Base-by-base conservation (phyloP, 2,797 vertebrate species). In the Sebastiscus albofasciatus region DNA sequence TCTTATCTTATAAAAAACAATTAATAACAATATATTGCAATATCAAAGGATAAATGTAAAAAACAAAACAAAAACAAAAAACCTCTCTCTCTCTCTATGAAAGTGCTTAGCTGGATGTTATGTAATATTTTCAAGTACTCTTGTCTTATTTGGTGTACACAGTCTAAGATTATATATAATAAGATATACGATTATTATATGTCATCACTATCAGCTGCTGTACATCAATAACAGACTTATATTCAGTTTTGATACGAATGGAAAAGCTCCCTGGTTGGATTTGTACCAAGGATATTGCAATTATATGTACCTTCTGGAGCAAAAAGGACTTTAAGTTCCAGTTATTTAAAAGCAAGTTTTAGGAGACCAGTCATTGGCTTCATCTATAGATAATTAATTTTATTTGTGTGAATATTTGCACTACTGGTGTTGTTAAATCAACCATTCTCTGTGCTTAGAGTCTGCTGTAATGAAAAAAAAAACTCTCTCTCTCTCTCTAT, bases 61-160 rank as follows among this genome's bases (percentile, higher is more conserved):
- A 36, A 36, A 12, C 9, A 36, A 36, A 33, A 3, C 33, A 10
- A 34, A 12, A 12, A 0, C 12, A 36, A 36, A 36, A 36, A 36
- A 3, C 1, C 31, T 33, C 8, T 33, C 31, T 33, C 24, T 75
- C 4, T 73, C 46, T 29, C 42, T 49, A 39, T 49, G 31, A 42
- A 81, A 79, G 56, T n/a, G 26, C 56, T 16, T 56, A 9, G 5
- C 52, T 39, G 14, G 14, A 52, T 39, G 72, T 91, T 92, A 87
- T 85, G 82, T 86, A 90, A 91, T 88, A 81, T 77, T 80, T 86
- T 80, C 59, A 89, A 84, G 76, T 10, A 56, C 86, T 80, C 76
- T 78, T 67, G 85, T 87, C 7, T 91, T 87, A 87, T 91, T 91
- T 91, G 86, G 82, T 83, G 79, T 79, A 67, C 84, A 82, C 70